Percentiles rank a stretch among this genome's conserved stretches.
phyloP scores from a whole-genome alignment of 2,113 vertebrate genomes.

The human (Homo sapiens) region GRCh38 chr14:25447501-25448000 shows the following conservation, averaged over 20 bases:
- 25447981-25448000: neutral
- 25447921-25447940: neutral
- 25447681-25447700: neutral
- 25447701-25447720: slow-evolving; percentile 33
- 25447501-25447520: neutral
- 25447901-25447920: neutral
- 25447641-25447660: neutral
- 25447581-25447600: neutral
- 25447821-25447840: slow-evolving; percentile 41
- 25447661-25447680: neutral
- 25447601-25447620: neutral
- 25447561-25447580: neutral
- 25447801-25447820: slow-evolving; percentile 13
- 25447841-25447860: slow-evolving; percentile 1
- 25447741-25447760: neutral
- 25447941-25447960: neutral
- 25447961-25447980: neutral
- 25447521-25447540: neutral
- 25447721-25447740: neutral
- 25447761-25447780: neutral
- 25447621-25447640: neutral
- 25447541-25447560: neutral
- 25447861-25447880: neutral
- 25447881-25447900: neutral
- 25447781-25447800: neutral